Evolutionary conservation across 2,888 invertebrate genomes (phyloP), one percentile per base, ranked within the genome.

Genomic region (Eretmocerus hayati): DNA sequence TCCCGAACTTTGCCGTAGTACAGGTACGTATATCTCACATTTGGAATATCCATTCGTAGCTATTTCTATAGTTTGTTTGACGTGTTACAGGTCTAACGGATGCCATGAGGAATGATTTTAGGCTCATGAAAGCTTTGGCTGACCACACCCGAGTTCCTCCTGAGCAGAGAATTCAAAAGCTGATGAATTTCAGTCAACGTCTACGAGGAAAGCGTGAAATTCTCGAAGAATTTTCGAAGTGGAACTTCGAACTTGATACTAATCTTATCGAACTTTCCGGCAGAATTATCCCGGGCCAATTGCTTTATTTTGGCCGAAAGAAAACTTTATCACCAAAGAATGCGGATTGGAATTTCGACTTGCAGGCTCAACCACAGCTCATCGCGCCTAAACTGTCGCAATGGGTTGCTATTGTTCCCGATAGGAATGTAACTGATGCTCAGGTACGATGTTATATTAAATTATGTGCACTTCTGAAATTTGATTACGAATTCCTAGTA

Each of bases 1-100:
- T 5, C 92, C 93, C 0, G 90, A 92, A 69, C 70, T 93, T 44
- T 89, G 90, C 58, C 77, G 83, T 0, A 78, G 87, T 61, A 93
- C 92, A 0, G 93, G 92, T 61, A 33, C 46, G n/a, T n/a, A n/a
- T n/a, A n/a, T n/a, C 32, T 46, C 9, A 31, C 22, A 5, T 15
- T 36, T 45, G n/a, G n/a, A n/a, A n/a, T n/a, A n/a, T n/a, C n/a
- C n/a, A n/a, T 21, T n/a, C 15, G 18, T 21, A 15, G 22, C 30
- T 38, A 30, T 19, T 41, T 41, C 16, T 21, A 40, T 30, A 35
- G 15, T 13, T 26, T 20, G 20, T 20, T 50, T 15, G 15, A 16
- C 13, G 26, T 37, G 18, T 31, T 16, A 3, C 36, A 61, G 62
- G 63, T 0, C 67, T 90, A 1, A 81, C 83, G 0, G 85, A 84